phyloP scores from a whole-genome alignment of 2,113 vertebrate genomes.

The Egretta garzetta region DNA sequence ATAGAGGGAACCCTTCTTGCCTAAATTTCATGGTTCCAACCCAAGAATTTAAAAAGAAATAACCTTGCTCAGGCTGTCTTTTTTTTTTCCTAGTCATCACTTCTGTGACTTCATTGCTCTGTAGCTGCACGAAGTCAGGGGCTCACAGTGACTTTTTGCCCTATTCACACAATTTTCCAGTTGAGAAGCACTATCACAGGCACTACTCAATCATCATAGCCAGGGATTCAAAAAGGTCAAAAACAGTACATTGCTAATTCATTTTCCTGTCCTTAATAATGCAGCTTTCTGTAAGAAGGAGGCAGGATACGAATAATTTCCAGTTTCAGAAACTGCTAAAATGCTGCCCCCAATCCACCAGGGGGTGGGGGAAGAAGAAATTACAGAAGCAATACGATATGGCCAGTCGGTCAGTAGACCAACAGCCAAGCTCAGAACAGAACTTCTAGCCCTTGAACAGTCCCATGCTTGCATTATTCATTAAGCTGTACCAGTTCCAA shows the following conservation, averaged over 20 bases:
- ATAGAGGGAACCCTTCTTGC: neutral
- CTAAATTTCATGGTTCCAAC: neutral
- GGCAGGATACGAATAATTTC: neutral
- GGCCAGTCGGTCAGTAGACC: neutral
- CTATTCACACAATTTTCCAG: neutral
- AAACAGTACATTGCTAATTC: neutral
- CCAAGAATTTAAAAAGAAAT: neutral
- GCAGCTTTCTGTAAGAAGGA: neutral
- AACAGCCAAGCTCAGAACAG: neutral
- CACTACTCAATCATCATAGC: neutral
- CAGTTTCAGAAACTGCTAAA: neutral
- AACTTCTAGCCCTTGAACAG: neutral
- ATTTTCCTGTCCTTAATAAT: neutral
- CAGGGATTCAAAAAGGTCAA: neutral
- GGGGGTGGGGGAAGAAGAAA: neutral
- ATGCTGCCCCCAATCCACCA: neutral
- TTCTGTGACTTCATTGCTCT: neutral
- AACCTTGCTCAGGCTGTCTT: neutral
- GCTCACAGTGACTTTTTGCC: neutral
- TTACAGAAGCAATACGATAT: neutral
- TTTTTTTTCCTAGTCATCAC: neutral
- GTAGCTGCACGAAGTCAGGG: neutral
- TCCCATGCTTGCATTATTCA: neutral
- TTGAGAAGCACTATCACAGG: neutral
- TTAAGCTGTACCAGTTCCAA: neutral